These are phyloP conservation scores for Maccullochella peelii DNA, from an alignment of 2,113 vertebrate genomes.

Conservation along the genomic window DNA sequence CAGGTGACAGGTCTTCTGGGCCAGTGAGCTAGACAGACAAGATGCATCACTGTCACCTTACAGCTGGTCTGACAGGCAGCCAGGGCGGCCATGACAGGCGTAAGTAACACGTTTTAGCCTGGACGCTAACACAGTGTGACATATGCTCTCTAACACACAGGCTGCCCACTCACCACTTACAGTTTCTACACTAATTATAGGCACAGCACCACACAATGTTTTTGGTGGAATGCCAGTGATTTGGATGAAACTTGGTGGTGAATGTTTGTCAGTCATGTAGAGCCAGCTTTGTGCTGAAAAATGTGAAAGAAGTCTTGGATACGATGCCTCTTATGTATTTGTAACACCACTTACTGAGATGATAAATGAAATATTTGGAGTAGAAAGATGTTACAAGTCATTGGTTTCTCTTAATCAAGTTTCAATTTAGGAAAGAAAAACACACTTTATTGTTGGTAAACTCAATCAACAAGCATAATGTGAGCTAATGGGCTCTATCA, in stretches of 20 bases:
- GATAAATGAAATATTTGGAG: conserved; percentile 60
- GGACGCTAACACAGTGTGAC: conserved; percentile 73
- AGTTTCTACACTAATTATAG: conserved; percentile 64
- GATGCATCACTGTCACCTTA: conserved; percentile 77
- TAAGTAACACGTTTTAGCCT: conserved; percentile 77
- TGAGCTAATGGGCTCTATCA: conserved; percentile 61
- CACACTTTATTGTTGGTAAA: conserved; percentile 58
- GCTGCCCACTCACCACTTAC: conserved; percentile 60
- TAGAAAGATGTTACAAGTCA: conserved; percentile 54
- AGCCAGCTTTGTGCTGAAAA: conserved; percentile 2
- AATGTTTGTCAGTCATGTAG: conserved; percentile 16
- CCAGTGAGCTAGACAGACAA: conserved; percentile 74
- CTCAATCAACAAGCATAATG: conserved; percentile 68
- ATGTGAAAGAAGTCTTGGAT: background rate
- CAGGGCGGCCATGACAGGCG: conserved; percentile 74
- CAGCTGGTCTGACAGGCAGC: conserved; percentile 69
- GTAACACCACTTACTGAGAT: conserved; percentile 53
- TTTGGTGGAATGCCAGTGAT: conserved; percentile 31
- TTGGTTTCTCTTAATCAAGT: conserved; percentile 66
- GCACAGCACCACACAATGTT: background rate
- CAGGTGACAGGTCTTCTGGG: conserved; percentile 79
- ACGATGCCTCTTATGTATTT: conserved; percentile 12
- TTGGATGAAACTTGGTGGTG: conserved; percentile 25
- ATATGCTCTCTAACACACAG: conserved; percentile 64
- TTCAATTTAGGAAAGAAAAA: conserved; percentile 42